phyloP scores from a whole-genome alignment of 2,888 invertebrate species.

The Elegia similella region DNA sequence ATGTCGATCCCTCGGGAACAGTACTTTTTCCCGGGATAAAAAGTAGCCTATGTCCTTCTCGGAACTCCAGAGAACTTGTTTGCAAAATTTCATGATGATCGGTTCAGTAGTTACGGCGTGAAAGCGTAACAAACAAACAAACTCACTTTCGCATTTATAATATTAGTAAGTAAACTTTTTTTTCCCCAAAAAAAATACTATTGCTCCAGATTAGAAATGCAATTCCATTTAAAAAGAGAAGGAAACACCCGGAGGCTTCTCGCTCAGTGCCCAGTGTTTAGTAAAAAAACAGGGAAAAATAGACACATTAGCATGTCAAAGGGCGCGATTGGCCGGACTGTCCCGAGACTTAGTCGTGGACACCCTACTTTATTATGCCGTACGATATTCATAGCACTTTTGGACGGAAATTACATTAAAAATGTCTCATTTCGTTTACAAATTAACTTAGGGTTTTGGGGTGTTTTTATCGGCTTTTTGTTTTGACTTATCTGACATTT shows the following conservation, averaged over 20 bases:
- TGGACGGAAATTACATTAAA: conserved; percentile 20
- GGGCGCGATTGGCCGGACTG: conserved; percentile 42
- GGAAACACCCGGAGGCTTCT: not conserved
- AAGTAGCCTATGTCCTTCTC: too few relatives aligned
- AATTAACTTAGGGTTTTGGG: conserved; percentile 6
- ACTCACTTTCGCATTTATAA: too few relatives aligned
- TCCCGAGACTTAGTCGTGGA: conserved; percentile 36
- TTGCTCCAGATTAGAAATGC: conserved; percentile 2
- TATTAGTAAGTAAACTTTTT: too few relatives aligned
- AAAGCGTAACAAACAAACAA: too few relatives aligned
- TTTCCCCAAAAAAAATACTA: not conserved
- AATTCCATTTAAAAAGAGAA: conserved; percentile 14
- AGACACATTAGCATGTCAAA: conserved; percentile 66
- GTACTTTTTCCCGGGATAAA: too few relatives aligned
- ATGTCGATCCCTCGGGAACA: too few relatives aligned
- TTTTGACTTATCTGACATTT: not conserved
- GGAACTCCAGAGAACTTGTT: too few relatives aligned
- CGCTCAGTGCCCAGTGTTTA: conserved; percentile 33
- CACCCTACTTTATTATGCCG: conserved; percentile 36
- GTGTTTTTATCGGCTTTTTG: conserved; percentile 3
- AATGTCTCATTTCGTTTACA: conserved; percentile 17
- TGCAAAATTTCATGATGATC: too few relatives aligned
- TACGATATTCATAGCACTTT: conserved; percentile 45
- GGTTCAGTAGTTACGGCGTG: too few relatives aligned
- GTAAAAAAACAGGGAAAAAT: conserved; percentile 43